A percentile compares a stretch with the other conserved stretches of the same genome.
These are phyloP conservation scores for Parnassius mnemosyne DNA, from an alignment of 2,888 invertebrate species.

Conservation along the genomic window DNA sequence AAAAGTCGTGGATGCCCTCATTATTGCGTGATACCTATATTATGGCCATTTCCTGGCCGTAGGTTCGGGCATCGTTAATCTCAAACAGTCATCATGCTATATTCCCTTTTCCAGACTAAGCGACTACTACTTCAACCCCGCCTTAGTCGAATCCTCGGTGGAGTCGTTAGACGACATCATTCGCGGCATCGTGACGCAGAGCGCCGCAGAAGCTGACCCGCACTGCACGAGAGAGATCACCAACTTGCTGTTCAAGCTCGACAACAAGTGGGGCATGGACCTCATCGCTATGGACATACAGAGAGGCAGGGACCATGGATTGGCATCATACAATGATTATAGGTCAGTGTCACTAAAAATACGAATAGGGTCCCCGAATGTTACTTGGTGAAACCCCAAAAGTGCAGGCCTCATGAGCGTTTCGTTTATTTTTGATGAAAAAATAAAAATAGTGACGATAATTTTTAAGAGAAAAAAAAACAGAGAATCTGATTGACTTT, in stretches of 20 bases:
- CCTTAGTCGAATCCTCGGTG: slow-evolving; percentile 70
- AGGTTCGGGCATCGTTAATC: no score
- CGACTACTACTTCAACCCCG: slow-evolving; percentile 79
- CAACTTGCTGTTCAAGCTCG: slow-evolving; percentile 68
- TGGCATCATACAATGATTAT: slow-evolving; percentile 20
- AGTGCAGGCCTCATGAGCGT: no score
- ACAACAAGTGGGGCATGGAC: slow-evolving; percentile 79
- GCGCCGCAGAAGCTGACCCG: slow-evolving; percentile 78
- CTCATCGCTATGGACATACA: slow-evolving; percentile 83
- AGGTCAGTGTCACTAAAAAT: slow-evolving; percentile 1
- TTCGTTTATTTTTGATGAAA: no score
- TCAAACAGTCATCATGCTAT: no score
- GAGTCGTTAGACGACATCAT: slow-evolving; percentile 77
- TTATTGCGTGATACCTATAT: no score
- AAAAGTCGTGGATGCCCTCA: no score
- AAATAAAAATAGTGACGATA: no score
- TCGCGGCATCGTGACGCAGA: slow-evolving; percentile 78
- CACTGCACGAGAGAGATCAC: slow-evolving; percentile 73
- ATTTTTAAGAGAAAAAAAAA: no score
- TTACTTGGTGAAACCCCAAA: no score
- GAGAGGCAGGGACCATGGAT: slow-evolving; percentile 83
- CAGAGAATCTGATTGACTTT: no score
- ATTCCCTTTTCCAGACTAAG: slow-evolving; percentile 59
- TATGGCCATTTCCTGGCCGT: no score
- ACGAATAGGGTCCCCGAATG: no score